Evolutionary conservation across 2,888 invertebrate species (phyloP).

Genomic region (Meliscaeva auricollis): DNA sequence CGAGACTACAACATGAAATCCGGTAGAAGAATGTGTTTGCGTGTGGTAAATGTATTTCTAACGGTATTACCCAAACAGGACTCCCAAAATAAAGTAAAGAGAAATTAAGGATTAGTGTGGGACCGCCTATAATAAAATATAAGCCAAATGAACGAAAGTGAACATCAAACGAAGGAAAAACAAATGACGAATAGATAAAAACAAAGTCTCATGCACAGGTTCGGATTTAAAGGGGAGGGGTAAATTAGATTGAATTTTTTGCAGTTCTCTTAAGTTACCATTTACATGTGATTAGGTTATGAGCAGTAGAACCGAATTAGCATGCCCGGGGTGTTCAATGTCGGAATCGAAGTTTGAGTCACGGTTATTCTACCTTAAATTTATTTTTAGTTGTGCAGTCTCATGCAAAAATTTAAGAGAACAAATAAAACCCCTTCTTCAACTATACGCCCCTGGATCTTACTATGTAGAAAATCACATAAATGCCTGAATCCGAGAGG

Average conservation of each 20-base stretch:
- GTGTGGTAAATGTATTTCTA: constrained; percentile 28
- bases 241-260: no score
- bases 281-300: no score
- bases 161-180: constrained; percentile 27
- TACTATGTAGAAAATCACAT: neutral
- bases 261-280: no score
- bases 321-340: no score
- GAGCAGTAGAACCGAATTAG: no score
- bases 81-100: neutral
- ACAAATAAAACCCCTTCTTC: neutral
- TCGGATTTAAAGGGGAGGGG: no score
- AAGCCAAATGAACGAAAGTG: constrained; percentile 18
- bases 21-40: constrained; percentile 15
- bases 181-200: neutral
- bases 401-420: no score
- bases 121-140: constrained; percentile 20
- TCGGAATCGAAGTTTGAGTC: no score
- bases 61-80: constrained; percentile 2
- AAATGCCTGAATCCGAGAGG: neutral
- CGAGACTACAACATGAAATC: neutral
- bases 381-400: no score
- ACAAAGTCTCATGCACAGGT: neutral
- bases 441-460: neutral
- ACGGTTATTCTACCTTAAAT: no score
- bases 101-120: constrained; percentile 11